phyloP scores from a whole-genome alignment of 1,140 invertebrate species.

The Dinoponera quadriceps region DNA sequence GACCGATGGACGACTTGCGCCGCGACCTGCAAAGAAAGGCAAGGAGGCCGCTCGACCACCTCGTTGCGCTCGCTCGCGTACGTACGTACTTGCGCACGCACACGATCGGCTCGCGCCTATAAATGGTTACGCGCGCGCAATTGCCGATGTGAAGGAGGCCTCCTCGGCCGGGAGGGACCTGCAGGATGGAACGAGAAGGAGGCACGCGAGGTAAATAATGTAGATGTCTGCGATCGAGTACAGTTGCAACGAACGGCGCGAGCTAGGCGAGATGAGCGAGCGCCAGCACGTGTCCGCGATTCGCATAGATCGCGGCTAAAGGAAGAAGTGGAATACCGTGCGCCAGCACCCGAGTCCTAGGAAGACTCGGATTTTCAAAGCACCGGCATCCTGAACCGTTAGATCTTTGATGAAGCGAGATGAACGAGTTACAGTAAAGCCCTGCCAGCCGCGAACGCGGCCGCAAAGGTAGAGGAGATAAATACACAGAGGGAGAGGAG shows the following conservation, averaged over 20 bases:
- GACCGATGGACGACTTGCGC: slow-evolving; percentile 65
- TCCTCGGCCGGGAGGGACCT: slow-evolving; percentile 22
- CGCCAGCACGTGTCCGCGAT: slow-evolving; percentile 37
- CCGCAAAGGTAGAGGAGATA: slow-evolving; percentile 15
- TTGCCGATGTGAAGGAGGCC: slow-evolving; percentile 31
- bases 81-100: background rate
- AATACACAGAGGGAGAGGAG: no score
- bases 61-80: slow-evolving; percentile 52
- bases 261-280: slow-evolving; percentile 52
- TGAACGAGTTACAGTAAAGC: slow-evolving; percentile 51
- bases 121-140: slow-evolving; percentile 45
- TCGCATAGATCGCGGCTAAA: slow-evolving; percentile 18
- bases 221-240: slow-evolving; percentile 51
- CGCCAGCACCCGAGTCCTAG: slow-evolving; percentile 22
- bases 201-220: slow-evolving; percentile 18
- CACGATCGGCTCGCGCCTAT: slow-evolving; percentile 36
- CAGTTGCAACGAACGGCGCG: slow-evolving; percentile 48
- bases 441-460: slow-evolving; percentile 28
- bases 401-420: slow-evolving; percentile 50
- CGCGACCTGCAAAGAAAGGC: slow-evolving; percentile 66
- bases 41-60: slow-evolving; percentile 73
- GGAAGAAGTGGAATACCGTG: slow-evolving; percentile 32
- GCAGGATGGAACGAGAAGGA: slow-evolving; percentile 30
- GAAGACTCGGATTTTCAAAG: slow-evolving; percentile 38
- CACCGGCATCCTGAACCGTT: slow-evolving; percentile 34